Evolutionary conservation across 23 tunicate species (phyloP).

Genomic region (Oikopleura vanhoeffeni): DNA sequence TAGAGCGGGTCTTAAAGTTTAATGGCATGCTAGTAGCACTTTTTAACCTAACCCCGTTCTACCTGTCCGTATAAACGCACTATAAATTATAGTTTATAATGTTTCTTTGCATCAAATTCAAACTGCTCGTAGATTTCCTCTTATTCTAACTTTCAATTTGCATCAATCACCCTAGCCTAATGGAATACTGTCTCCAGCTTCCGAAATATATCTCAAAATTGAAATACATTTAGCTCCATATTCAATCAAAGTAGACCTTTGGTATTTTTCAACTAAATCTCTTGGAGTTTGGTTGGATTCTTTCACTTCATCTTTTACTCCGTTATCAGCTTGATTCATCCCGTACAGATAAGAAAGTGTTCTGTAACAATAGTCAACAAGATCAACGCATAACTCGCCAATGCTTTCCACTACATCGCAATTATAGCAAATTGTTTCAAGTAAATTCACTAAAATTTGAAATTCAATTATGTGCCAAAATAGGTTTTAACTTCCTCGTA

Average conservation of each 20-base stretch:
- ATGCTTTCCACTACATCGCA: slow-evolving; percentile 48
- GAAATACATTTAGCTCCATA: slow-evolving; percentile 34
- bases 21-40: too few relatives aligned
- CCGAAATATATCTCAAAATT: slow-evolving; percentile 56
- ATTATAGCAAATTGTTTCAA: slow-evolving; percentile 64
- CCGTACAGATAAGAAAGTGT: slow-evolving; percentile 17
- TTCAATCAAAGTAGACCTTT: not conserved
- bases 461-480: too few relatives aligned
- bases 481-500: too few relatives aligned
- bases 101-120: too few relatives aligned
- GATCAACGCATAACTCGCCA: slow-evolving; percentile 47
- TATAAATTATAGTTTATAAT: too few relatives aligned
- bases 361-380: slow-evolving; percentile 81
- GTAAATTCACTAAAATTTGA: too few relatives aligned
- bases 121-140: too few relatives aligned
- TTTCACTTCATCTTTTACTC: not conserved
- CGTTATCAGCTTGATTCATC: not conserved
- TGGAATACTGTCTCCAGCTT: slow-evolving; percentile 15
- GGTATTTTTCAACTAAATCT: not conserved
- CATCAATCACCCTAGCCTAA: too few relatives aligned
- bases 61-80: too few relatives aligned
- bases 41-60: too few relatives aligned
- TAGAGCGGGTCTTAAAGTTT: too few relatives aligned
- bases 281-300: not conserved
- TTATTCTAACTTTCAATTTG: too few relatives aligned